phyloP scores from a whole-genome alignment of 23 tunicate genomes.

The Trididemnum nubilum region DNA sequence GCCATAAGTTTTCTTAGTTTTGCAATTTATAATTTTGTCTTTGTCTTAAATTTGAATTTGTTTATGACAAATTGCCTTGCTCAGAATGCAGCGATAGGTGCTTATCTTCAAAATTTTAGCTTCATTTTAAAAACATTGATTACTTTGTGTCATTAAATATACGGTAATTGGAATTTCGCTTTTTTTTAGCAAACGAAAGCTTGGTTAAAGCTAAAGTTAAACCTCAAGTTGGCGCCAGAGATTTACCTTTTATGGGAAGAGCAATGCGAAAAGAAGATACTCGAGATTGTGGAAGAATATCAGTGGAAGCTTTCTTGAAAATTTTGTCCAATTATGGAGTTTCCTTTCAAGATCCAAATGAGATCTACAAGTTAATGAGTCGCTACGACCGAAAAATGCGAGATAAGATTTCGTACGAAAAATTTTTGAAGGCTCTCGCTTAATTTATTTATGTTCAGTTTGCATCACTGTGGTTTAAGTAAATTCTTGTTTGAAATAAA shows the following conservation, averaged over 20 bases:
- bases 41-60: too few species aligned
- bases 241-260: conserved; percentile 62
- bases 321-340: conserved; percentile 66
- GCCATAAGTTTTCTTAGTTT: too few species aligned
- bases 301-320: conserved; percentile 65
- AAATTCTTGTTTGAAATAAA: too few species aligned
- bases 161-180: too few species aligned
- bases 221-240: conserved; percentile 50
- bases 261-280: conserved; percentile 61
- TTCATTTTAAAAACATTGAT: too few species aligned
- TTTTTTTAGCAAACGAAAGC: conserved; percentile 38
- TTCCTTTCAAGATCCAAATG: conserved; percentile 71
- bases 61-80: too few species aligned
- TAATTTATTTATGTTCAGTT: not conserved
- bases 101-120: too few species aligned
- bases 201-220: conserved; percentile 2
- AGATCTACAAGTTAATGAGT: conserved; percentile 70
- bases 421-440: conserved; percentile 58
- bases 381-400: conserved; percentile 74
- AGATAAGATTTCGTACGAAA: conserved; percentile 80
- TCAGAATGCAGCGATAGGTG: too few species aligned
- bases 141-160: too few species aligned
- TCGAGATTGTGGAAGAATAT: conserved; percentile 60
- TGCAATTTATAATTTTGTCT: too few species aligned
- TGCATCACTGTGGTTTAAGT: not conserved